Evolutionary conservation across 1,140 invertebrate genomes (phyloP).

Genomic region (Cephus cinctus): DNA sequence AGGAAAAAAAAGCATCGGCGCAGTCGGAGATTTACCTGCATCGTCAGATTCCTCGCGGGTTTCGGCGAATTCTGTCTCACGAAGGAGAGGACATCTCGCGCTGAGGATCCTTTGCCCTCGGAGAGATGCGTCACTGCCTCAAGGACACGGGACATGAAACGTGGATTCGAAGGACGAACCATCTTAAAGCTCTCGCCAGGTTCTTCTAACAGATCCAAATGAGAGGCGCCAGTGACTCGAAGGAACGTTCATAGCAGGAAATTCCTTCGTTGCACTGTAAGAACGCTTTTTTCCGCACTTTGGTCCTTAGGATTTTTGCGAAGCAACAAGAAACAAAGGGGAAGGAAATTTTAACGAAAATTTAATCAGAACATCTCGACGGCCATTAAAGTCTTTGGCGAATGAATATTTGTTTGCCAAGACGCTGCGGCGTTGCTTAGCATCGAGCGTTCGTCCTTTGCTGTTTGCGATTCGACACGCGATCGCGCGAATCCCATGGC

Average conservation of each 20-base stretch:
- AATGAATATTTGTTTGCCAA: no score
- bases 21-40: slow-evolving; percentile 27
- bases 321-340: background rate
- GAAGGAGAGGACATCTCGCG: slow-evolving; percentile 29
- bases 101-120: slow-evolving; percentile 29
- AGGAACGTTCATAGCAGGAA: no score
- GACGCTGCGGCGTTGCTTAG: slow-evolving; percentile 14
- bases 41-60: slow-evolving; percentile 28
- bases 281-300: no score
- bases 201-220: background rate
- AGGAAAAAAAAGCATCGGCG: background rate
- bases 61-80: slow-evolving; percentile 20
- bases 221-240: background rate
- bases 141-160: slow-evolving; percentile 33
- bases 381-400: slow-evolving; percentile 4
- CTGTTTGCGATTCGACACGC: background rate
- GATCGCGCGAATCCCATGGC: background rate
- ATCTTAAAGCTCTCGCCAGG: slow-evolving; percentile 18
- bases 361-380: slow-evolving; percentile 11
- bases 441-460: background rate
- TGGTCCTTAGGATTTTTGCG: no score
- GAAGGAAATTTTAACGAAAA: slow-evolving; percentile 3
- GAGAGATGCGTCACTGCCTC: slow-evolving; percentile 29
- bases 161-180: slow-evolving; percentile 33
- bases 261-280: no score